Base-by-base conservation (phyloP, 2,113 vertebrate species). In the Crocuta crocuta region DNA sequence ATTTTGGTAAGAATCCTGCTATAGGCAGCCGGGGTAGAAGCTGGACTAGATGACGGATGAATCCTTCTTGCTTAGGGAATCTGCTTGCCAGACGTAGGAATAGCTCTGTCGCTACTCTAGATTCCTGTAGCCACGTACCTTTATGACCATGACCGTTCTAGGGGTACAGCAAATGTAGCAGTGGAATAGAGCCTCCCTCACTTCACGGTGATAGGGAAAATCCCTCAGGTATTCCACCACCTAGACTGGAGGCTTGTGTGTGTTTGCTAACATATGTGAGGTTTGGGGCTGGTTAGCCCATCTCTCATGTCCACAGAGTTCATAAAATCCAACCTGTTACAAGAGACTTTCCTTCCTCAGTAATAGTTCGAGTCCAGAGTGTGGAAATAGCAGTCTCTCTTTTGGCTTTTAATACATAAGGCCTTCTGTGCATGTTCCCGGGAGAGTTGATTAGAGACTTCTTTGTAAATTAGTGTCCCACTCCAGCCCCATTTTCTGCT, bases 391-490 rank as follows among this genome's bases (percentile, higher is more conserved):
- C 48, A 84, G 39, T 84, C 76, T 96, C 97, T 97, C 96, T 97
- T 73, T 87, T 97, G 94, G 83, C 74, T 97, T 97, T 90, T 97
- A 74, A 91, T 83, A 74, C 50, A 70, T 50, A 89, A 63, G 45
- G 58, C 87, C 83, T 96, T 96, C 65, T 70, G 73, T 95, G 93
- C 70, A 26, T 83, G 89, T 96, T 95, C 43, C 73, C 53, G 39
- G 86, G 96, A 85, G 76, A 94, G 89, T 91, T 97, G 94, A 94
- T 97, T 94, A 93, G 81, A 91, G 63, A 93, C 48, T 93, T 88
- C 63, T 92, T 81, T 95, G 94, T 97, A 70, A 97, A 93, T 97
- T 91, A 97, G 83, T 93, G 73, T 53, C 89, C 91, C 96, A 86
- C 73, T 96, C 82, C 39, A 96, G 53, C 48, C 82, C 81, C 86